phyloP scores from a whole-genome alignment of 1,140 invertebrate species.

The Lycorma delicatula region DNA sequence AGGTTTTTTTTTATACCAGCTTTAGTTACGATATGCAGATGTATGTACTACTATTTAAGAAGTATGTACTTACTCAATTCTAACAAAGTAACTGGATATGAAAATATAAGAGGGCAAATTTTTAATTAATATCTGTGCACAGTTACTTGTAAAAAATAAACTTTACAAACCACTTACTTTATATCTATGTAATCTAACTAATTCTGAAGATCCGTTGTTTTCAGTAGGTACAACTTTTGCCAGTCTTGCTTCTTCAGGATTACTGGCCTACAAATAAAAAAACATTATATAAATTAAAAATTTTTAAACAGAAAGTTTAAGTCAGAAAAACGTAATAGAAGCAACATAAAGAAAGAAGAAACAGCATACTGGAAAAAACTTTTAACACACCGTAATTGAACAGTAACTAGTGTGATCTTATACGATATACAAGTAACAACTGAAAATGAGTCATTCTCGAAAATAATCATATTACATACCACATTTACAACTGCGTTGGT shows the following conservation, averaged over 20 bases:
- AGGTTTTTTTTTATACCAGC: constrained; percentile 12
- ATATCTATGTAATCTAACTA: constrained; percentile 68
- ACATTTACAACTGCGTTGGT: no score
- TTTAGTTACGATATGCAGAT: constrained; percentile 20
- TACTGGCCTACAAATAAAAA: constrained; percentile 52
- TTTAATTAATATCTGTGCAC: not conserved
- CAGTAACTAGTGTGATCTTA: no score
- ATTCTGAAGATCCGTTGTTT: constrained; percentile 94
- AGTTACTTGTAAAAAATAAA: not conserved
- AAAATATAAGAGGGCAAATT: no score
- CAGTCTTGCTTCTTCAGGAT: constrained; percentile 66
- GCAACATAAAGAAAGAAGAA: constrained; percentile 13
- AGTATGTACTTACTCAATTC: not conserved
- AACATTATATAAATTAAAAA: constrained; percentile 17
- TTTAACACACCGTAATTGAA: no score
- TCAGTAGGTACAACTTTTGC: constrained; percentile 93
- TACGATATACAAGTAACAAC: no score
- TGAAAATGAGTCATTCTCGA: no score
- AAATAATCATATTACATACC: no score
- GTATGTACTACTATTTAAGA: not conserved
- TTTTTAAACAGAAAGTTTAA: constrained; percentile 9
- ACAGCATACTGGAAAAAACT: not conserved
- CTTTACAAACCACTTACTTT: constrained; percentile 39
- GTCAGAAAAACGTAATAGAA: constrained; percentile 23
- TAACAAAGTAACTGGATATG: not conserved